Conservation (phyloP, 1,140 invertebrate genomes). For the Hyphantria cunea region DNA sequence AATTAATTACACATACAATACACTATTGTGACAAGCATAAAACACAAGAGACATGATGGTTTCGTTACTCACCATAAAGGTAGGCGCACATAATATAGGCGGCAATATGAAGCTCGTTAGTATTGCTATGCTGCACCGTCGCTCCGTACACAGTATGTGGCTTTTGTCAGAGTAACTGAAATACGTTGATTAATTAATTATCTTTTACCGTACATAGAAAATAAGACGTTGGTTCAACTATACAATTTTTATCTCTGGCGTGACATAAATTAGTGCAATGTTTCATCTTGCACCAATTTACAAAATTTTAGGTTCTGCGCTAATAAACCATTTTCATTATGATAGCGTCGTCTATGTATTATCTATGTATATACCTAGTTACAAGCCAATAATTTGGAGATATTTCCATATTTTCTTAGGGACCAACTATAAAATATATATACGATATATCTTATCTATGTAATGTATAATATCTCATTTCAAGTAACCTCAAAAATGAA, state of each 20-base stretch:
- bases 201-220: background rate
- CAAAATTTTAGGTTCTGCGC: background rate
- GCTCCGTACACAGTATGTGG: conserved; percentile 84
- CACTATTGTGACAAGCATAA: no score
- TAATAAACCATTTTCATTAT: background rate
- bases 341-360: background rate
- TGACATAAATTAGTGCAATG: background rate
- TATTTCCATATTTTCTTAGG: no score
- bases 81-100: conserved; percentile 90
- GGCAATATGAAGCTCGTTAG: conserved; percentile 88
- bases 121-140: conserved; percentile 88
- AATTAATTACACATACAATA: no score
- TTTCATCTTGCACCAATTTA: background rate
- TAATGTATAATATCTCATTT: no score
- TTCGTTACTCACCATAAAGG: conserved; percentile 84
- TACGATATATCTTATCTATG: no score
- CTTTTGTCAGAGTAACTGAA: conserved; percentile 75
- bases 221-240: background rate
- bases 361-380: no score
- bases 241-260: background rate
- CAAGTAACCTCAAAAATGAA: no score
- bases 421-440: no score
- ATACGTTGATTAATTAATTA: conserved; percentile 21
- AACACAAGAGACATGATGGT: no score
- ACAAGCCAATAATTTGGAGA: no score